Evolutionary conservation across 2,888 invertebrate genomes (phyloP).

Genomic region (Cheilosia pagana): DNA sequence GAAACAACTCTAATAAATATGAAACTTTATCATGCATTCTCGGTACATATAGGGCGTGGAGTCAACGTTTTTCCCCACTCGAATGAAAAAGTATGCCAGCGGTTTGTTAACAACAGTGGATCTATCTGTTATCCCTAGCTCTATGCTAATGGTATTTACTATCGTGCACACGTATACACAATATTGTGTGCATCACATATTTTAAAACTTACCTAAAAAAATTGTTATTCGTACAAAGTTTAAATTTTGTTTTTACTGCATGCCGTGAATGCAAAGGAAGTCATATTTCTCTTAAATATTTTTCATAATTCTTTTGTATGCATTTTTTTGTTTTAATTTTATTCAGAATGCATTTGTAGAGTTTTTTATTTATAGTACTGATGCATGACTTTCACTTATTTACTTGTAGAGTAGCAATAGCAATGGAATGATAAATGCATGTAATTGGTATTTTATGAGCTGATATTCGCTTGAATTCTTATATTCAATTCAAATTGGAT

Average conservation of each 20-base stretch:
- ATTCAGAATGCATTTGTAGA: not conserved
- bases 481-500: too few relatives aligned
- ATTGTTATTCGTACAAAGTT: constrained; percentile 8
- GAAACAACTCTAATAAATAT: constrained; percentile 70
- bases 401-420: not conserved
- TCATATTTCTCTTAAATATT: not conserved
- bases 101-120: constrained; percentile 83
- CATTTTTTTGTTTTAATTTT: not conserved
- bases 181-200: constrained; percentile 56
- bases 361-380: not conserved
- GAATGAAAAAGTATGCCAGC: constrained; percentile 84
- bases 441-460: constrained; percentile 12
- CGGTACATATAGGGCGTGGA: constrained; percentile 82
- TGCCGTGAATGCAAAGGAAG: constrained; percentile 19
- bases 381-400: constrained; percentile 5
- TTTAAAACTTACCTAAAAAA: constrained; percentile 34
- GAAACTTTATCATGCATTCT: constrained; percentile 74
- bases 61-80: constrained; percentile 83
- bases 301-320: not conserved
- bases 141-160: constrained; percentile 82
- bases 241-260: constrained; percentile 21
- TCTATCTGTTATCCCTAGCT: constrained; percentile 82
- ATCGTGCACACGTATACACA: constrained; percentile 38
- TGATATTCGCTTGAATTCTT: too few relatives aligned
- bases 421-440: constrained; percentile 11